These are phyloP conservation scores for Sylvia borin DNA, from an alignment of 2,797 vertebrate species.

Conservation along the genomic window DNA sequence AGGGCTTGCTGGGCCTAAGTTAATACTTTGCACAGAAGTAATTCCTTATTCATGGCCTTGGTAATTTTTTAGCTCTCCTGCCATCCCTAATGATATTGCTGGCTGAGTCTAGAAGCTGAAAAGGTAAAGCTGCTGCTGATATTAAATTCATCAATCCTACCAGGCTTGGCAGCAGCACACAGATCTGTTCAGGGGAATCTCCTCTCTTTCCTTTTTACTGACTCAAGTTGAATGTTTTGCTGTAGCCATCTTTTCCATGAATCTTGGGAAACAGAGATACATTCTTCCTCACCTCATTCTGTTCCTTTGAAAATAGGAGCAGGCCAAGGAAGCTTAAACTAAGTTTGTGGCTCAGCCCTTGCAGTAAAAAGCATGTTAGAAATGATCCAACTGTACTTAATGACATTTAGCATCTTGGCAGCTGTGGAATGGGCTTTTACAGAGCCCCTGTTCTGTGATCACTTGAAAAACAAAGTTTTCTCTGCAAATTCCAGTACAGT, in stretches of 20 bases:
- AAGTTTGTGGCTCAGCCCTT: neutral
- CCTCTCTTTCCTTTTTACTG: neutral
- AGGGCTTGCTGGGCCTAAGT: neutral
- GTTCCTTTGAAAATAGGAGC: neutral
- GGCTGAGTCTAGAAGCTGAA: slow-evolving; percentile 1
- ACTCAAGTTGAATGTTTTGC: neutral
- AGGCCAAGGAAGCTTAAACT: neutral
- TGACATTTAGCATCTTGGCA: neutral
- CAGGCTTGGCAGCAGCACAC: slow-evolving; percentile 6
- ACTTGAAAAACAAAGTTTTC: neutral
- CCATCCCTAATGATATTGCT: slow-evolving; percentile 1
- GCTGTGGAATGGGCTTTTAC: neutral
- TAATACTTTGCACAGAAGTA: slow-evolving; percentile 22
- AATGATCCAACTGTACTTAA: neutral
- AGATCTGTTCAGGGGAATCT: neutral
- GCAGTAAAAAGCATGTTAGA: slow-evolving; percentile 6
- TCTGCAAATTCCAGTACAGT: neutral
- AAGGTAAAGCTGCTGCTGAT: slow-evolving; percentile 40
- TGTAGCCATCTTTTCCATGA: neutral
- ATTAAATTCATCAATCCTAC: slow-evolving; percentile 42
- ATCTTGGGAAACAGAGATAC: neutral
- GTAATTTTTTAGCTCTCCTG: slow-evolving; percentile 26
- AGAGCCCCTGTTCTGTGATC: neutral
- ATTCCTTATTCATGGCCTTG: slow-evolving; percentile 35
- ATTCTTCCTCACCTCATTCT: neutral